These are phyloP conservation scores for Neotragus moschatus DNA, from an alignment of 2,113 vertebrate genomes.

Conservation along the genomic window DNA sequence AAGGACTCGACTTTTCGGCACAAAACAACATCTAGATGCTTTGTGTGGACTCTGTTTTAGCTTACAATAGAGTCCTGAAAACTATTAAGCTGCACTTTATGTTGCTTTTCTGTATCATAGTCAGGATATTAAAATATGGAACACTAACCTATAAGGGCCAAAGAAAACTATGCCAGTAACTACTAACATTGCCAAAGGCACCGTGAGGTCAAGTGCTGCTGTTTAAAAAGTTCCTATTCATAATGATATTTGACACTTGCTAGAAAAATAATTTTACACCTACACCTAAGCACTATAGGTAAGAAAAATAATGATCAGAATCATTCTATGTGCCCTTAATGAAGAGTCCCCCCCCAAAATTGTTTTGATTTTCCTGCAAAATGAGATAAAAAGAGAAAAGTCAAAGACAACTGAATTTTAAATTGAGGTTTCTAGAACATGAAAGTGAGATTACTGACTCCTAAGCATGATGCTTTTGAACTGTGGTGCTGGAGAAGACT, in stretches of 20 bases:
- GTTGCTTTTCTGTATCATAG: neutral
- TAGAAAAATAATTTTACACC: neutral
- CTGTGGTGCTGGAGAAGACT: no score
- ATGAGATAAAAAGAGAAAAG: neutral
- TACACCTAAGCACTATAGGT: neutral
- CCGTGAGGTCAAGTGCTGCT: neutral
- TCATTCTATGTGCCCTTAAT: neutral
- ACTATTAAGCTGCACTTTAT: neutral
- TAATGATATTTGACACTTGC: neutral
- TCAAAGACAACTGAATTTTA: neutral
- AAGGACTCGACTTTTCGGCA: conserved; percentile 40
- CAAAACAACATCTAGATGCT: conserved; percentile 41
- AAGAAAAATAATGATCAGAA: neutral
- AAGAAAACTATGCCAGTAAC: neutral
- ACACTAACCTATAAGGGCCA: neutral
- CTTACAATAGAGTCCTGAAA: neutral
- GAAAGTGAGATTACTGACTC: neutral
- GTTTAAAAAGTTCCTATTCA: neutral
- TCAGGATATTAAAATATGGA: neutral
- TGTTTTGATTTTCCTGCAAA: neutral
- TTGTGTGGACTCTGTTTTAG: neutral
- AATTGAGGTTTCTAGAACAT: neutral
- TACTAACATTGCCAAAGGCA: neutral
- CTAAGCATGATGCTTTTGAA: neutral
- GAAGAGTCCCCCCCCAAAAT: rapidly evolving